Evolutionary conservation across 2,888 invertebrate genomes (phyloP).

Genomic region (Pherbina coryleti): DNA sequence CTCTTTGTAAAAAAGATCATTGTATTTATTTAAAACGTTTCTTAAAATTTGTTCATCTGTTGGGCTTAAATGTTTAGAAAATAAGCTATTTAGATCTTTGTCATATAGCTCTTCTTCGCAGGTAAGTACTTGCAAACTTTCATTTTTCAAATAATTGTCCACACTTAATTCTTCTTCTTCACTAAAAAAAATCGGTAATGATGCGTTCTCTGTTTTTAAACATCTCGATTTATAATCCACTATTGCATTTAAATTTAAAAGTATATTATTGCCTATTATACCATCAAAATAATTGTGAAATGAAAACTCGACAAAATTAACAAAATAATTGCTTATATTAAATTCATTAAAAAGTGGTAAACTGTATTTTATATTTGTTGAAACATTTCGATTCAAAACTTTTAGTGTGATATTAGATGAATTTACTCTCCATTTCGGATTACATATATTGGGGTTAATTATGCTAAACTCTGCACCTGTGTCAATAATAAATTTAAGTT

Average conservation of each 20-base stretch:
- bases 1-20: slow-evolving; percentile 17
- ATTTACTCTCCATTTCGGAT: slow-evolving; percentile 23
- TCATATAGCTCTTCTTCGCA: not conserved
- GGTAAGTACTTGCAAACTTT: too few relatives aligned
- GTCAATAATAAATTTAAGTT: slow-evolving; percentile 36
- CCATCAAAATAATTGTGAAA: not conserved
- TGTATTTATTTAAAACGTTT: not conserved
- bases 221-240: not conserved
- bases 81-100: not conserved
- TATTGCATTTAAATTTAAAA: not conserved
- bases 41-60: not conserved
- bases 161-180: not conserved
- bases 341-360: slow-evolving; percentile 24
- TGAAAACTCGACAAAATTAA: not conserved
- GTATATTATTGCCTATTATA: not conserved
- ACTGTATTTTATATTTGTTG: slow-evolving; percentile 21
- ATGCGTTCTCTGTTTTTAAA: not conserved
- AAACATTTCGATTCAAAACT: slow-evolving; percentile 30
- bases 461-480: slow-evolving; percentile 36
- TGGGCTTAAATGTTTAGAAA: not conserved
- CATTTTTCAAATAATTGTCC: not conserved
- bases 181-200: not conserved
- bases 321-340: not conserved
- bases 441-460: slow-evolving; percentile 33
- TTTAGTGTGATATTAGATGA: slow-evolving; percentile 10